Evolutionary conservation across 2,113 vertebrate species (phyloP).

Genomic region (Echinops telfairi): DNA sequence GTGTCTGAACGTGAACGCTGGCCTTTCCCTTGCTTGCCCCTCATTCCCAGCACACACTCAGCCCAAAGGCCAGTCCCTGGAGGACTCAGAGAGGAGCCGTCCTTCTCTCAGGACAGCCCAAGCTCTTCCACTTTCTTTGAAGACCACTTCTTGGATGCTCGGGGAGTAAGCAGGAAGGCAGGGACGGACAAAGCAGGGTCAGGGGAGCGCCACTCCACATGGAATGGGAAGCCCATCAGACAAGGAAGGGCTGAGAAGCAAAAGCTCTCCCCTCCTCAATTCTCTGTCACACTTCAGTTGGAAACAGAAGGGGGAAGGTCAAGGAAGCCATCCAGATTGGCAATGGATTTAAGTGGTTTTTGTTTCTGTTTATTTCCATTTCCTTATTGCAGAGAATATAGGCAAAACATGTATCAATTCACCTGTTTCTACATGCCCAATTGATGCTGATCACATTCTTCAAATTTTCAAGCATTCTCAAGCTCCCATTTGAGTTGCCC

Average conservation of each 20-base stretch:
- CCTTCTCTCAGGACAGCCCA: not conserved
- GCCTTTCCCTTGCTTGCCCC: not conserved
- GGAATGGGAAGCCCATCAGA: not conserved
- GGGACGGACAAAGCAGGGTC: not conserved
- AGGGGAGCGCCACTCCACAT: not conserved
- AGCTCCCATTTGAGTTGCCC: not conserved
- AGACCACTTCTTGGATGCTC: not conserved
- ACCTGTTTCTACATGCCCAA: not conserved
- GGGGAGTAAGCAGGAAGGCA: not conserved
- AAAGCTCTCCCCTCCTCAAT: not conserved
- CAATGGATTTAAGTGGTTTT: not conserved
- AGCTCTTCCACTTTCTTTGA: not conserved
- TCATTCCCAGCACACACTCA: not conserved
- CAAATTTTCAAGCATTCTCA: not conserved
- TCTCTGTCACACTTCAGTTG: not conserved
- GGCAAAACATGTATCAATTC: not conserved
- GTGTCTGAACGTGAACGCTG: not conserved
- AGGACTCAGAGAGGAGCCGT: too few species aligned
- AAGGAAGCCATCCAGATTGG: not conserved
- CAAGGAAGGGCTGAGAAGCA: not conserved
- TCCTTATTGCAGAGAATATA: not conserved
- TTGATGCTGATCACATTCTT: not conserved
- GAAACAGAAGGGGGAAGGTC: not conserved
- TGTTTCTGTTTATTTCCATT: too few species aligned
- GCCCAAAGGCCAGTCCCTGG: not conserved